Conservation (phyloP, 2,113 vertebrate species). For the Etheostoma spectabile region DNA sequence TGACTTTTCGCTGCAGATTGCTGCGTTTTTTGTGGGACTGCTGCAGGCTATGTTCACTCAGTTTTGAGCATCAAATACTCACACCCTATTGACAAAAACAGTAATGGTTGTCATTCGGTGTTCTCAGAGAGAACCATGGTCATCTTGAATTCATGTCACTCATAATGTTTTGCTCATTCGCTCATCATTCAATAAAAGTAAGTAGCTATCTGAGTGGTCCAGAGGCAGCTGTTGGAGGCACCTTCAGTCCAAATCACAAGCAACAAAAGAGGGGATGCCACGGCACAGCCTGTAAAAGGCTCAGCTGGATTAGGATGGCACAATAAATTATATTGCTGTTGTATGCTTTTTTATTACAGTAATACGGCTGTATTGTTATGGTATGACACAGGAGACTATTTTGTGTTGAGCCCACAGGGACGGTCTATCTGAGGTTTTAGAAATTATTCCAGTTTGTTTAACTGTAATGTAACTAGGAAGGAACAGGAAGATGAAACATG, state of each 20-base stretch:
- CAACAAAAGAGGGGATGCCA: not conserved
- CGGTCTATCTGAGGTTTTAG: not conserved
- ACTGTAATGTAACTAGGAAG: not conserved
- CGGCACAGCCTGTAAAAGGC: not conserved
- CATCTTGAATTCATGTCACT: not conserved
- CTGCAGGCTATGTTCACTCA: no score
- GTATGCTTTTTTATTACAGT: not conserved
- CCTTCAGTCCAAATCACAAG: not conserved
- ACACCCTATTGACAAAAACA: not conserved
- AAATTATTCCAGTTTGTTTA: conserved; percentile 6
- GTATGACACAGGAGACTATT: not conserved
- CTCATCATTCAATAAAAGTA: no score
- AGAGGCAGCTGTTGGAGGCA: not conserved
- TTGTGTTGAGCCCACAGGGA: conserved; percentile 10
- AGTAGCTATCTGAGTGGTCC: not conserved
- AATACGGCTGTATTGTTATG: not conserved
- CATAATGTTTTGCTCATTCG: not conserved
- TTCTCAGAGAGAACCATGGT: not conserved
- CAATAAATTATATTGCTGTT: not conserved
- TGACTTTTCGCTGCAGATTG: no score
- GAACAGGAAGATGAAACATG: conserved; percentile 7
- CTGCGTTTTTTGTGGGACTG: no score
- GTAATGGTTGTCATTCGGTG: not conserved
- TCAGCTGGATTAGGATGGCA: not conserved
- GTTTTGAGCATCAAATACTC: not conserved